These are phyloP conservation scores for Threskiornis aethiopicus DNA, from an alignment of 2,797 vertebrate genomes.

Conservation along the genomic window DNA sequence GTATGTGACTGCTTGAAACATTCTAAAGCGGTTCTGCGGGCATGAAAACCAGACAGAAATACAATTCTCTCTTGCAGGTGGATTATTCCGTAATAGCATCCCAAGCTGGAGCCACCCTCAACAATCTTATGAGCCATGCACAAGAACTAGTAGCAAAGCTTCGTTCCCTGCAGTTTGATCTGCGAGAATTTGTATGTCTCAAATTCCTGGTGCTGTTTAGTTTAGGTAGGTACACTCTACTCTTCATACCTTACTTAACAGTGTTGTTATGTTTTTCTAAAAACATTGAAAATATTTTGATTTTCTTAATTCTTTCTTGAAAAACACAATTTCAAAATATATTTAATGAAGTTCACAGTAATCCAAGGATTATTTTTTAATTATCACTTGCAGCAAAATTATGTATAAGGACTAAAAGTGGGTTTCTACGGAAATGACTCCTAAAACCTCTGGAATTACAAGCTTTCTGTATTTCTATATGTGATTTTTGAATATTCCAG, in stretches of 20 bases:
- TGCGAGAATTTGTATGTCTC: conserved; percentile 97
- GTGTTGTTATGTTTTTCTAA: background rate
- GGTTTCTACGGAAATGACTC: background rate
- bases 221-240: conserved; percentile 84
- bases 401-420: background rate
- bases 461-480: background rate
- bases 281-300: background rate
- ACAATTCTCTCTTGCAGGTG: conserved; percentile 82
- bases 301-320: background rate
- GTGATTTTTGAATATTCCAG: background rate
- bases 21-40: background rate
- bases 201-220: conserved; percentile 99
- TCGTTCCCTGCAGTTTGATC: conserved; percentile 93
- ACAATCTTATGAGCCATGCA: conserved; percentile 93
- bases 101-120: conserved; percentile 93
- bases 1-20: background rate
- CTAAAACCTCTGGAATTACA: background rate
- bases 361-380: background rate
- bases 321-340: background rate
- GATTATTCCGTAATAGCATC: conserved; percentile 91
- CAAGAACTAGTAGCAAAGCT: conserved; percentile 95
- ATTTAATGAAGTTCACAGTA: background rate
- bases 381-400: background rate
- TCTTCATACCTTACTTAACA: background rate
- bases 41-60: background rate